Conservation (phyloP, 2,797 vertebrate species). For the Poecilia gillii region DNA sequence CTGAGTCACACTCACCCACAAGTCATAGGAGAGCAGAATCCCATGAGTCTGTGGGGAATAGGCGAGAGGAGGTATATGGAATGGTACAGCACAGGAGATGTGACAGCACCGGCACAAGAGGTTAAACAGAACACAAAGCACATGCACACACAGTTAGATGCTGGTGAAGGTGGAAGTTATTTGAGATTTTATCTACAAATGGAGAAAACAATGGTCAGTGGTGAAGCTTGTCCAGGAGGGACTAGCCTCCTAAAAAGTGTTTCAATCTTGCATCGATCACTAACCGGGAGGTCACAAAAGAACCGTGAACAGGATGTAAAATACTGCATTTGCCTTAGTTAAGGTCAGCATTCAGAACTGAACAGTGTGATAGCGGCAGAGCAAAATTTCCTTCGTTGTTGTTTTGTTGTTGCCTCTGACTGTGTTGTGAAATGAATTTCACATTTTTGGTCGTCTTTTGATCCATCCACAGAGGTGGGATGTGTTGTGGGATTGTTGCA, state of each 20-base stretch:
- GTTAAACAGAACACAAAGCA: constrained; percentile 42
- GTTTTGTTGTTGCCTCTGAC: neutral
- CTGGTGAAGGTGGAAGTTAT: constrained; percentile 17
- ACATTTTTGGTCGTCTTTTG: constrained; percentile 24
- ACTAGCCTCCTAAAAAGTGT: neutral
- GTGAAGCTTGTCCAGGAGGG: neutral
- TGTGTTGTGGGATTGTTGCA: constrained; percentile 7
- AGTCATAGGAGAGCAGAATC: constrained; percentile 83
- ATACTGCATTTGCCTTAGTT: neutral
- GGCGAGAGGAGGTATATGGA: constrained; percentile 63
- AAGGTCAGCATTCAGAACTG: neutral
- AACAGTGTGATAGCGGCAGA: neutral
- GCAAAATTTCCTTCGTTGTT: neutral
- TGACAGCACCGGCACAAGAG: constrained; percentile 51
- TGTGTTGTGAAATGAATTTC: neutral
- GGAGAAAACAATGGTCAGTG: neutral
- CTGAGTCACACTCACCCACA: constrained; percentile 84
- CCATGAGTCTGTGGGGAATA: constrained; percentile 80
- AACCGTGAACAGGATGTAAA: neutral
- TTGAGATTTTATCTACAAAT: neutral
- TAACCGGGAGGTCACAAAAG: neutral
- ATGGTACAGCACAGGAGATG: constrained; percentile 56
- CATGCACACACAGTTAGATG: constrained; percentile 23
- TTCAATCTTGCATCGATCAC: neutral
- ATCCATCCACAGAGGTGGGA: constrained; percentile 13